Conservation (phyloP, 2,797 vertebrate genomes). For the Anomalospiza imberbis region DNA sequence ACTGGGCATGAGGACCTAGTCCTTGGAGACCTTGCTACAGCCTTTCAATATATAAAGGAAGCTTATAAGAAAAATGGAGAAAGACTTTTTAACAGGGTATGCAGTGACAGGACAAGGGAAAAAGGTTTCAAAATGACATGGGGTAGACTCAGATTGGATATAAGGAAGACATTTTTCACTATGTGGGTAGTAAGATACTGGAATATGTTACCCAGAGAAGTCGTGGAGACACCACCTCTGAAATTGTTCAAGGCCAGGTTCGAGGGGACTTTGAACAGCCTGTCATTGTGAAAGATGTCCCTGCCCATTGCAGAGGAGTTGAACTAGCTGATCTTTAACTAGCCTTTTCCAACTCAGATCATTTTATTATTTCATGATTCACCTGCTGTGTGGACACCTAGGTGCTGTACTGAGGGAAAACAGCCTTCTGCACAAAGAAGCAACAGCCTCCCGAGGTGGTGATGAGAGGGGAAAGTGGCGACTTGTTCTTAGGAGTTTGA, state of each 20-base stretch:
- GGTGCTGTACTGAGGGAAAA: background rate
- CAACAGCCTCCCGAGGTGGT: background rate
- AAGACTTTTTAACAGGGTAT: background rate
- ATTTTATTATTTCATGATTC: background rate
- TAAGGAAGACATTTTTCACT: background rate
- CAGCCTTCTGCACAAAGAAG: background rate
- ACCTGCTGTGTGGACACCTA: background rate
- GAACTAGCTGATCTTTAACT: background rate
- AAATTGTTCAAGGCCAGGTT: background rate
- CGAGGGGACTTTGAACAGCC: background rate
- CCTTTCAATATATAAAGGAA: background rate
- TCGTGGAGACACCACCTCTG: accelerated
- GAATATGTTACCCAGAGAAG: background rate
- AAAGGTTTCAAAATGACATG: background rate
- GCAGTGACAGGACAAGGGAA: background rate
- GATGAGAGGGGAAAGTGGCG: background rate
- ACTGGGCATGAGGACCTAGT: background rate
- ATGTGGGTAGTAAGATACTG: background rate
- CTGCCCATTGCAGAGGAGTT: background rate
- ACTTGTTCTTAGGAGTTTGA: background rate
- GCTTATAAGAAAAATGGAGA: background rate
- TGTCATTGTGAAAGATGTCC: background rate
- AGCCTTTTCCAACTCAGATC: background rate
- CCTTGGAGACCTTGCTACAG: background rate
- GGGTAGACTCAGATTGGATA: background rate